Evolutionary conservation across 1,140 invertebrate genomes (phyloP), one percentile per base, ranked within the genome.

Genomic region (Bombus soroeensis): DNA sequence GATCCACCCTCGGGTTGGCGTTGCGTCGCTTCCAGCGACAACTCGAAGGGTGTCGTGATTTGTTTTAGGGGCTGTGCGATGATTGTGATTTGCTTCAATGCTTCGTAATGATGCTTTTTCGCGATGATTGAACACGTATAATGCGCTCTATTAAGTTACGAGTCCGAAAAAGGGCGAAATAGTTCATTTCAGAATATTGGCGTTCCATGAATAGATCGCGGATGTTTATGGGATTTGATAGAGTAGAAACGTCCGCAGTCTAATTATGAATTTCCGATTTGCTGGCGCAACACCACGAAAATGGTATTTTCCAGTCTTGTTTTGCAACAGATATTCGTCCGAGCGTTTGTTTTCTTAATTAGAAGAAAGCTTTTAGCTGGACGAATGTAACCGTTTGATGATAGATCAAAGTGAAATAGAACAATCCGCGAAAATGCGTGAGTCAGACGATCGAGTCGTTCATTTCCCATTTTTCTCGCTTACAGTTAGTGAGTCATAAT

Each of bases 351-450:
- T 37, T 71, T 28, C 68, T 39, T 39, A 39, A 71, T 71, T 12
- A 71, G 37, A 71, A 28, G 68, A 9, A 10, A 22, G 25, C 59
- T 62, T 62, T n/a, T 2, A n/a, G 10, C 39, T 13, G 12, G 39
- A n/a, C 25, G 39, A 41, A 8, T 6, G 13, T 10, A 22, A 47
- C 2, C 71, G n/a, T 32, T 43, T 10, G 15, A 25, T 9, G 71
- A 43, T 32, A 32, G 34, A 39, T 77, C 15, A 41, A 78, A 75
- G 62, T 28, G 81, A 83, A 83, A 83, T 78, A 37, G 82, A 78
- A 25, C 59, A 41, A 18, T 57, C 5, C 8, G 34, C 43, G 25
- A 34, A 6, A 34, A 39, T 41, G 18, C 41, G 64, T 71, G 74
- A 83, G 43, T 70, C 81, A 83, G 6, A 32, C 75, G 9, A 5